Evolutionary conservation across 2,888 invertebrate species (phyloP), one percentile per base, ranked within the genome.

Genomic region (Lissocephala sabroskyi): DNA sequence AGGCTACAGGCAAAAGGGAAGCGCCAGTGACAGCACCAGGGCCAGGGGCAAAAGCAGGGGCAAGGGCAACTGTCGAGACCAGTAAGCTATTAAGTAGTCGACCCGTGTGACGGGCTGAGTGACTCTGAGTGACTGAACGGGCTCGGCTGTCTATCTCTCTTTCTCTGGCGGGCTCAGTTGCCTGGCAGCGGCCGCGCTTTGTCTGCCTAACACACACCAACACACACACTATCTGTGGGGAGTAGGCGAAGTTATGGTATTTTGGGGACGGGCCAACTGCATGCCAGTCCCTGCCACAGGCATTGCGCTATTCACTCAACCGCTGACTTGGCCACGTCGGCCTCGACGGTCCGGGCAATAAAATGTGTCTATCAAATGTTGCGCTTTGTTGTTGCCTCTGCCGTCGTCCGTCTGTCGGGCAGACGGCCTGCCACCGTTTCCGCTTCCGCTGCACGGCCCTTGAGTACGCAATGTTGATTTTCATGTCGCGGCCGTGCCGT

Each of bases 391-490:
- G 11, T 46, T 43, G 41, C 59, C 60, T 48, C 56, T 62, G 64
- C 60, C 56, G 56, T 49, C 49, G 52, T 52, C 16, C 3, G 16
- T 37, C n/a, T 37, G 19, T 19, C 18, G 18, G 44, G 49, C 45
- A 42, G 42, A 49, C 58, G 68, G 44, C 57, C 48, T 76, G 70
- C 61, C 73, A 65, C 74, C 74, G 78, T 75, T 71, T 71, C 78
- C 78, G 78, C 64, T 71, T 71, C 71, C 71, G 71, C 55, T 41
- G 10, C 17, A 9, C n/a, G 6, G 60, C 55, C 51, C 61, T 61
- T n/a, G n/a, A n/a, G 74, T 74, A 59, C 66, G 68, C 68, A 77
- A 68, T 77, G 76, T 75, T 70, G 78, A 58, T 67, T 77, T 77
- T 65, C 52, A 42, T 47, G 47, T 36, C 53, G 45, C 47, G 17